Percentiles rank a stretch among this genome's conserved stretches.
Evolutionary conservation across 1,140 invertebrate species (phyloP).

Genomic region (Neotoxoptera formosana): DNA sequence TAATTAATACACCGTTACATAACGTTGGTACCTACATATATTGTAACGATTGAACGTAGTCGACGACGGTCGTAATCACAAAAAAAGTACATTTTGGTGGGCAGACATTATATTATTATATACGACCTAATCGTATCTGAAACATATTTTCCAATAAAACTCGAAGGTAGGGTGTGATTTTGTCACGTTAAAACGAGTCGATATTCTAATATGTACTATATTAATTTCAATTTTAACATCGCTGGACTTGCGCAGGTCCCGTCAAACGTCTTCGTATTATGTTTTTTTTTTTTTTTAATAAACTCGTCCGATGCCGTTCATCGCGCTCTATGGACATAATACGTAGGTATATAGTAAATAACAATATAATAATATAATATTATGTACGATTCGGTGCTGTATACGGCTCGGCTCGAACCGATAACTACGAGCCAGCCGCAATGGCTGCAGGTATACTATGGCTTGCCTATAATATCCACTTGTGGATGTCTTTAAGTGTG

Average conservation of each 20-base stretch:
- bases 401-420: background rate
- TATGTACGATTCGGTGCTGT: background rate
- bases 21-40: background rate
- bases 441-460: background rate
- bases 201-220: background rate
- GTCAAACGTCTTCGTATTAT: background rate
- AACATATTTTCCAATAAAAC: background rate
- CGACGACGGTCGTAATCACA: background rate
- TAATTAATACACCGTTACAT: background rate
- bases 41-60: background rate
- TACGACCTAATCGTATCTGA: background rate
- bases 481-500: background rate
- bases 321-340: background rate
- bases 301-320: background rate
- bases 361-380: background rate
- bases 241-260: no score
- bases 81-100: background rate
- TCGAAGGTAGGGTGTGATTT: background rate
- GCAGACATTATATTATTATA: no score
- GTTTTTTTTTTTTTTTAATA: background rate
- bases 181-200: background rate
- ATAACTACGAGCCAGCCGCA: background rate
- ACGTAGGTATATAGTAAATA: background rate
- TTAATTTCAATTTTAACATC: background rate
- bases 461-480: background rate